Percentiles rank a stretch among this genome's conserved stretches.
Conservation (phyloP, 2,888 invertebrate genomes). For the Macropis europaea region DNA sequence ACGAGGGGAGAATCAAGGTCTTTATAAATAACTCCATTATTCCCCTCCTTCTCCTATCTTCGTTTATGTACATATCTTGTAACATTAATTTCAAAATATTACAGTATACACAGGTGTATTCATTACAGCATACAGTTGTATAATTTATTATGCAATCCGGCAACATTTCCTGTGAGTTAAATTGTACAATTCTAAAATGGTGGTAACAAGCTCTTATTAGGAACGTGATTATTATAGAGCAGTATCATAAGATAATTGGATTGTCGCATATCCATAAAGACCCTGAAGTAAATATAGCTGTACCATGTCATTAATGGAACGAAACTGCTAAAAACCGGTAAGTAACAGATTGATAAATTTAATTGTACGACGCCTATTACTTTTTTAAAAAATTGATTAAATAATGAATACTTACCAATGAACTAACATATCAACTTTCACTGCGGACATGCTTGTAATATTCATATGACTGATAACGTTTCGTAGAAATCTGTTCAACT, state of each 20-base stretch:
- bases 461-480: no score
- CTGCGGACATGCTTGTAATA: no score
- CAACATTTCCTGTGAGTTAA: slow-evolving; percentile 8
- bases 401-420: neutral
- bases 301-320: neutral
- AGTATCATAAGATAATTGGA: slow-evolving; percentile 22
- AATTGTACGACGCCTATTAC: slow-evolving; percentile 4
- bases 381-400: neutral
- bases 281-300: slow-evolving; percentile 13
- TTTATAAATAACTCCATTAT: slow-evolving; percentile 12
- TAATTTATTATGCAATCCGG: slow-evolving; percentile 22
- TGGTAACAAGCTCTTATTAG: neutral
- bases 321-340: neutral
- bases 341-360: slow-evolving; percentile 19
- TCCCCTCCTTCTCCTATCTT: neutral
- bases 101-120: neutral
- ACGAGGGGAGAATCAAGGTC: slow-evolving; percentile 33
- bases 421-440: no score
- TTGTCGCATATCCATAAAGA: slow-evolving; percentile 16
- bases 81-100: slow-evolving; percentile 27
- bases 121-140: slow-evolving; percentile 20
- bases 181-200: slow-evolving; percentile 18
- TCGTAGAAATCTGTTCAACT: no score
- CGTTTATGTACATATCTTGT: slow-evolving; percentile 8
- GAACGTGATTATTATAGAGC: slow-evolving; percentile 20